Evolutionary conservation across 1,140 invertebrate species (phyloP), one percentile per base, ranked within the genome.

Genomic region (Drosophila pruinosa): DNA sequence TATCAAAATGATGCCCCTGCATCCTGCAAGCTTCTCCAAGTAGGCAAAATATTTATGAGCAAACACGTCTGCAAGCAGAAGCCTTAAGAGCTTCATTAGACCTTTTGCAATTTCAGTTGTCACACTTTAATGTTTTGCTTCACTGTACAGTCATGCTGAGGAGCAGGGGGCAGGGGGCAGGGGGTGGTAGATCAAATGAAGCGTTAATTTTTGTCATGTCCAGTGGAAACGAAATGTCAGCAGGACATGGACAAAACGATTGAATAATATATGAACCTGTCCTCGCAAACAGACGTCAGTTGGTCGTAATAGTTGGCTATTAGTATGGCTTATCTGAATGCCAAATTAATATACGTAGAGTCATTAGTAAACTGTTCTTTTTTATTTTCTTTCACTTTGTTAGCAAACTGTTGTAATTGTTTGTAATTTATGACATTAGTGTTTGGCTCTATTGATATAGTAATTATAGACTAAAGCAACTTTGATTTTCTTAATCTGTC

Each of bases 1-100:
- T 36, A 58, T 43, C 53, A 56, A 70, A 86, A 86, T 85, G 85
- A 83, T 83, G 68, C 76, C 72, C 56, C 48, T 85, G 81, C 80
- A 86, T 58, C 73, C 73, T 67, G 68, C 59, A 76, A 76, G 74
- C 54, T 68, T 86, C 76, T 15, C 8, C 1, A 4, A 22, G 26
- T 34, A 57, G 43, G 17, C 6, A 12, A 34, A 1, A 72, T 69
- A 83, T 74, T 85, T 85, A 85, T 85, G 81, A 70, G 68, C 76
- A 70, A 56, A 63, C 80, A 76, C 68, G 75, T 63, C 64, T 71
- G 28, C 53, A 59, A 72, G 59, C 50, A 62, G 59, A 53, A 59
- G 47, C 54, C 45, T 69, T 69, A 67, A 58, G 45, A 82, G 78
- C 65, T 83, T 78, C 62, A 83, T 52, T 78, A 83, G 79, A 67